Conservation (phyloP, 2,797 vertebrate species). For the Morus bassanus region DNA sequence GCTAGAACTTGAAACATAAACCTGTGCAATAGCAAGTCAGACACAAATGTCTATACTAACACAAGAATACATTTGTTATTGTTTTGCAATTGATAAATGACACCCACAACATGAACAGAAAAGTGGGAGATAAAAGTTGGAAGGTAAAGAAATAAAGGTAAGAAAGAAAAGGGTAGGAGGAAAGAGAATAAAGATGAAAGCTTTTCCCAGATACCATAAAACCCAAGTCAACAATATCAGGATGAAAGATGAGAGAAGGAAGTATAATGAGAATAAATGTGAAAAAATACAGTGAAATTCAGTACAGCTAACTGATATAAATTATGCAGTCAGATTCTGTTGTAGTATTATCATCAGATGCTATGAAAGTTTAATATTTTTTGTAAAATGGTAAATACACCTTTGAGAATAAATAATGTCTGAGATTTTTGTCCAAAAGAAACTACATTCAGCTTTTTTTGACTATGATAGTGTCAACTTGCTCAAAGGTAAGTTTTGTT, state of each 20-base stretch:
- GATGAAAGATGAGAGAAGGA: not conserved
- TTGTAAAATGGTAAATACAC: not conserved
- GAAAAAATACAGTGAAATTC: not conserved
- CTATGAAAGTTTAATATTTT: not conserved
- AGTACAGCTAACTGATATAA: not conserved
- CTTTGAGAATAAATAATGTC: not conserved
- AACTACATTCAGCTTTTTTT: not conserved
- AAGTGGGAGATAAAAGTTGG: not conserved
- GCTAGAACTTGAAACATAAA: not conserved
- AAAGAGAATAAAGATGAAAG: constrained; percentile 1
- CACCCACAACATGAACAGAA: not conserved
- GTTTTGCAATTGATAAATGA: constrained; percentile 14
- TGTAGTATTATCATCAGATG: not conserved
- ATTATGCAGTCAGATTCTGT: not conserved
- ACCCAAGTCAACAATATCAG: not conserved
- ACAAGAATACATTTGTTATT: not conserved
- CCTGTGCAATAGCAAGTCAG: not conserved
- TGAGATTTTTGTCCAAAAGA: not conserved
- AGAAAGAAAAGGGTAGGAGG: not conserved
- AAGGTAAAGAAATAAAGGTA: not conserved
- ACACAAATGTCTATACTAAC: not conserved
- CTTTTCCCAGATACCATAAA: not conserved
- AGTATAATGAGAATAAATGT: not conserved
- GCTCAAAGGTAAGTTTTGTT: not conserved
- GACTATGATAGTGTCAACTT: not conserved